Base-by-base conservation (phyloP, 1,140 invertebrate species). In the Lineus longissimus region DNA sequence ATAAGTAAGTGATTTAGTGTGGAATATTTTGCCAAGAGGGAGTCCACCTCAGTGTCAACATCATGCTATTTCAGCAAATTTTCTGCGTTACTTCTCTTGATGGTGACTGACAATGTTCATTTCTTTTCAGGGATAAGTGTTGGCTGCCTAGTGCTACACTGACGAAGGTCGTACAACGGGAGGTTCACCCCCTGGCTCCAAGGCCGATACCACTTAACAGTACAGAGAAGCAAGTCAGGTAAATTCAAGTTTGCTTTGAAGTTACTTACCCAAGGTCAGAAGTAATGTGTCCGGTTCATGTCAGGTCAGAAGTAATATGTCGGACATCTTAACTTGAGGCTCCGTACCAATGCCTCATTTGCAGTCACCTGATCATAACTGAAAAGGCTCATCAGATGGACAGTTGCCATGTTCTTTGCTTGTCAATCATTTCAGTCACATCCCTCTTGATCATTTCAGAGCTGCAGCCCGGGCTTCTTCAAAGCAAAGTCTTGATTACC, bases 1-100 rank as follows among this genome's bases (percentile, higher is more conserved):
- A 87, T 51, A 91, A 87, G 83, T 83, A 70, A 73, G 70, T 66
- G 33, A 19, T 54, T 15, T 1, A 36, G 51, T 40, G 7, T 45
- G 17, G 31, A 29, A 41, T 36, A 55, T 59, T 7, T 30, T 59
- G 29, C 1, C 63, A 36, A 29, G 15, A 15, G 17, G 11, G 11
- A 17, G 15, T 27, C 13, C 25, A 30, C 11, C 13, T 19, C n/a
- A 27, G 11, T 11, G 54, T 11, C 15, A 55, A 55, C 11, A 15
- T 17, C 11, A 22, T 11, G 54, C 11, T 19, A 17, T 29, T 1
- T n/a, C 25, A 17, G 22, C 27, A 29, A 61, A 43, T 61, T 45
- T 45, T 6, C 0, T 45, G 7, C 11, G 11, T 30, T 15, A 59
- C 13, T 29, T 59, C 11, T 27, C 11, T 47, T 33, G 29, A 2